Conservation (phyloP, 2,797 vertebrate genomes). For the Pelobates cultripes region DNA sequence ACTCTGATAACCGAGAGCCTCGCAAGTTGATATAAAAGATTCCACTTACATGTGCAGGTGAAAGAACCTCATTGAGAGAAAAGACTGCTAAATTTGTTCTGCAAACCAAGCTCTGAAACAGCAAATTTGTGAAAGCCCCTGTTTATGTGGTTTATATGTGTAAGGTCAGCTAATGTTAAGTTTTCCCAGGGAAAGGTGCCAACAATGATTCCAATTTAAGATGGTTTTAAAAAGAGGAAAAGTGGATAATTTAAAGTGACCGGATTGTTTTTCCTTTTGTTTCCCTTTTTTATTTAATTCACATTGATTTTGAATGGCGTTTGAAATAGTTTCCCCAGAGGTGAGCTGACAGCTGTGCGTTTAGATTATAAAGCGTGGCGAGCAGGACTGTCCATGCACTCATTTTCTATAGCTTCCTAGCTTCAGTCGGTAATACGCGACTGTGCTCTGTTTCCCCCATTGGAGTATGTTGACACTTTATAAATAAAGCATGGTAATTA, state of each 20-base stretch:
- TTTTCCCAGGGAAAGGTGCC: slow-evolving; percentile 10
- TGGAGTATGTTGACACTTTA: not conserved
- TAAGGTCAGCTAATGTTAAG: slow-evolving; percentile 38
- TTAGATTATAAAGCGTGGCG: not conserved
- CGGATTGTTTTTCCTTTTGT: not conserved
- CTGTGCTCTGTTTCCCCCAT: not conserved
- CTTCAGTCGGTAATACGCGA: not conserved
- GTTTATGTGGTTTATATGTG: slow-evolving; percentile 12
- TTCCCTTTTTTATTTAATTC: too few relatives aligned
- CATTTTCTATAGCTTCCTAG: not conserved
- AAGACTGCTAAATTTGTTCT: slow-evolving; percentile 45
- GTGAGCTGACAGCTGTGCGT: too few relatives aligned
- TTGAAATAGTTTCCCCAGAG: too few relatives aligned
- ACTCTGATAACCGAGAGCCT: slow-evolving; percentile 1
- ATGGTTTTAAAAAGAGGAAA: not conserved
- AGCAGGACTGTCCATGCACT: not conserved
- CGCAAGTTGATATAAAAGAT: slow-evolving; percentile 30
- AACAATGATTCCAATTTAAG: slow-evolving; percentile 7
- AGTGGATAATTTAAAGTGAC: slow-evolving; percentile 8
- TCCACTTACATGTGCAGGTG: slow-evolving; percentile 2
- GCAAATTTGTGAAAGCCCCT: slow-evolving; percentile 33
- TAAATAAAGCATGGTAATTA: not conserved
- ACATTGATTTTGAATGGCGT: too few relatives aligned
- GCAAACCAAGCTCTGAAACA: slow-evolving; percentile 34
- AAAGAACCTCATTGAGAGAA: slow-evolving; percentile 29